Conservation (phyloP, 2,888 invertebrate genomes). For the Mechanitis messenoides region DNA sequence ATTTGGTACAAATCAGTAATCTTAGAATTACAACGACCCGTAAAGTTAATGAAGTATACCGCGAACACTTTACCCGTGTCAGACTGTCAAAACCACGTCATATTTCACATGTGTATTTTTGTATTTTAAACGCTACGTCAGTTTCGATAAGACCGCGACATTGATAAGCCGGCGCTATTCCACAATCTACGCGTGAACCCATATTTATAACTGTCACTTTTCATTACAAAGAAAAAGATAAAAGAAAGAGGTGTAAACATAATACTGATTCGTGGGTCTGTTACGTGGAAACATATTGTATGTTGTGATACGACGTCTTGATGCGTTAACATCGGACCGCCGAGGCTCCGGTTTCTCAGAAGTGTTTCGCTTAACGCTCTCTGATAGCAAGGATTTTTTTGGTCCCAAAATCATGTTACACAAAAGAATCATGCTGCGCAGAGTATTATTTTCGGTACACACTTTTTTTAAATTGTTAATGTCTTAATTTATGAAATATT, state of each 20-base stretch:
- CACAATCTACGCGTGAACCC: slow-evolving; percentile 15
- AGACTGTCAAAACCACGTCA: slow-evolving; percentile 70
- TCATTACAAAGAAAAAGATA: slow-evolving; percentile 53
- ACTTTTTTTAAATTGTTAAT: slow-evolving; percentile 15
- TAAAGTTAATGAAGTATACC: slow-evolving; percentile 67
- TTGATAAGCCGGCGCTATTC: slow-evolving; percentile 30
- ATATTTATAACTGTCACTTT: slow-evolving; percentile 49
- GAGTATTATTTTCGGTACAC: slow-evolving; percentile 29
- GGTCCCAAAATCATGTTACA: slow-evolving; percentile 32
- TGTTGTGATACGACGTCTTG: slow-evolving; percentile 68
- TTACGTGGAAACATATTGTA: slow-evolving; percentile 62
- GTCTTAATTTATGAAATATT: slow-evolving; percentile 2
- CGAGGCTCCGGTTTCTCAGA: slow-evolving; percentile 66
- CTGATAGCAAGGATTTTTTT: slow-evolving; percentile 50
- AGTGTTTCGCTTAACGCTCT: slow-evolving; percentile 68
- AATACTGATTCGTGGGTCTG: slow-evolving; percentile 69
- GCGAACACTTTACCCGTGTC: slow-evolving; percentile 67
- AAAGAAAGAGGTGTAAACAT: slow-evolving; percentile 58
- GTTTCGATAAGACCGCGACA: slow-evolving; percentile 49
- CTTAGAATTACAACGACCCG: slow-evolving; percentile 46
- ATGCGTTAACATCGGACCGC: slow-evolving; percentile 52
- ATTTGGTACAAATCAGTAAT: slow-evolving; percentile 26
- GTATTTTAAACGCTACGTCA: slow-evolving; percentile 53
- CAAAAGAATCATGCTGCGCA: slow-evolving; percentile 31
- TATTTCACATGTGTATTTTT: slow-evolving; percentile 54